Evolutionary conservation across 2,888 invertebrate genomes (phyloP).

Genomic region (Eurytoma californica): DNA sequence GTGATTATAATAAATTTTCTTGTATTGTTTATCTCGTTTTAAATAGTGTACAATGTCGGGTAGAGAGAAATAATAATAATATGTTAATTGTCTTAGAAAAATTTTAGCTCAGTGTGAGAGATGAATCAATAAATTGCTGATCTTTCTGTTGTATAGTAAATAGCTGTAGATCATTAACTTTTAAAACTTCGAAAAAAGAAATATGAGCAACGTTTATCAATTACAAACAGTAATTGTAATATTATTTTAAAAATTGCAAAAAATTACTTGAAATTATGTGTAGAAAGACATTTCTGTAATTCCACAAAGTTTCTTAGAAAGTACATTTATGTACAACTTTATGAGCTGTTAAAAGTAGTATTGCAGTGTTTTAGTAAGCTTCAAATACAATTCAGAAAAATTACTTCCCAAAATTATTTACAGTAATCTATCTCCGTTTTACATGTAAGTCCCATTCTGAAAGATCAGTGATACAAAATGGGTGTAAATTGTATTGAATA

Average conservation of each 20-base stretch:
- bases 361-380: conserved; percentile 19
- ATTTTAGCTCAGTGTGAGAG: conserved; percentile 22
- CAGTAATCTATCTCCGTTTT: not conserved
- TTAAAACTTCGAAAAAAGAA: too few relatives aligned
- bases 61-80: conserved; percentile 41
- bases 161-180: not conserved
- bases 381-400: too few relatives aligned
- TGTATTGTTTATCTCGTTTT: conserved; percentile 66
- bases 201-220: not conserved
- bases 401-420: not conserved
- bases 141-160: conserved; percentile 12
- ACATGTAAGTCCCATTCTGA: conserved; percentile 1
- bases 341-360: not conserved
- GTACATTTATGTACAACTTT: conserved; percentile 17
- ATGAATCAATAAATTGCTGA: conserved; percentile 20
- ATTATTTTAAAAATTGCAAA: conserved; percentile 1
- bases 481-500: conserved; percentile 14
- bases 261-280: conserved; percentile 3
- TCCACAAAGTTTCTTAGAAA: not conserved
- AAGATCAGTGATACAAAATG: conserved; percentile 14
- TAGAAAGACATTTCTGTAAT: conserved; percentile 10
- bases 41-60: conserved; percentile 31
- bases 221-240: conserved; percentile 4
- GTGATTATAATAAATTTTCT: conserved; percentile 56
- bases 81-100: conserved; percentile 29